Base-by-base conservation (phyloP, 2,113 vertebrate genomes). In the Prionailurus viverrinus region DNA sequence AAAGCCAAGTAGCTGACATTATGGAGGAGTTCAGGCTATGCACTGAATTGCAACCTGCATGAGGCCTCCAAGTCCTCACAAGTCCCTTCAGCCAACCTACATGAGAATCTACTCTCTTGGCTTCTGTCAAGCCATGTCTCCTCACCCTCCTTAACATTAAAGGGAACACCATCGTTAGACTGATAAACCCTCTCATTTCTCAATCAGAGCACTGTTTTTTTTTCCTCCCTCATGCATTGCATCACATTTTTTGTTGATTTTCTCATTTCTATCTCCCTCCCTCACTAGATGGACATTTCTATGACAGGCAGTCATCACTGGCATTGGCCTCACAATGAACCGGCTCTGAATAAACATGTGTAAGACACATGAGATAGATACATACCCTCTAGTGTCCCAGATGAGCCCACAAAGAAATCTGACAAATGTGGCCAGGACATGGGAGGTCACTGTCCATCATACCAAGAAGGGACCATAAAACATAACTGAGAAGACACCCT, bases 131-230 rank as follows among this genome's bases (percentile, higher is more conserved):
- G 41, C 16, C 73, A 73, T 2, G 29, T 48, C 7, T 48, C 36
- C 71, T 83, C 9, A 63, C 39, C 7, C 19, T 63, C 61, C 36
- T 23, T 21, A 58, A 39, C 31, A 39, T 7, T 76, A 7, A 15
- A 11, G 15, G 0, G 0, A 36, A 31, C 63, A 11, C 2, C 13
- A 8, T 31, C 53, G 3, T 4, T 4, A 51, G 15, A 87, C 4
- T 41, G 18, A 10, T 39, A 88, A 55, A 11, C 6, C 41, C 14
- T 31, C 27, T 4, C 15, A 31, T n/a, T 73, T 66, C n/a, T 53
- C 55, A 29, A 29, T 29, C 55, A 7, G 1, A 61, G 45, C 7
- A 25, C 16, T 27, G 6, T 1, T 8, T 8, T 45, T 8, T 23
- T 48, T 27, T 18, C n/a, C 71, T 71, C 51, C n/a, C 91, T 80